Evolutionary conservation across 2,888 invertebrate species (phyloP).

Genomic region (Aspidiotus destructor): DNA sequence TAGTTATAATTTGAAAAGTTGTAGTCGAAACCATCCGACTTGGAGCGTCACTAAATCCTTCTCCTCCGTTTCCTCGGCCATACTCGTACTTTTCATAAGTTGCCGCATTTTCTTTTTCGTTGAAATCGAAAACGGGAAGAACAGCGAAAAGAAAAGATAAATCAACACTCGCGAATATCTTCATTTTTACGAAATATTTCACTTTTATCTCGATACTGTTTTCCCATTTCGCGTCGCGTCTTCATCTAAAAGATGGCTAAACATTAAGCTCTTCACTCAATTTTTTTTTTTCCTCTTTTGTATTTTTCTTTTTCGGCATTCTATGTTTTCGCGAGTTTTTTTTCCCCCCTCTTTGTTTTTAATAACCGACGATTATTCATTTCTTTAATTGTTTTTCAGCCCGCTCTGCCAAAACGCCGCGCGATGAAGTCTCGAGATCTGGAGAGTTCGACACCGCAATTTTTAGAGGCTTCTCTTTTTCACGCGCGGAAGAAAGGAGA

Average conservation of each 20-base stretch:
- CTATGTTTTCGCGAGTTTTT: constrained; percentile 7
- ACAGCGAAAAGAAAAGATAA: too few relatives aligned
- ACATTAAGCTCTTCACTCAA: not conserved
- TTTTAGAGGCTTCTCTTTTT: not conserved
- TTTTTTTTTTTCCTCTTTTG: constrained; percentile 5
- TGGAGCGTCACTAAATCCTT: too few relatives aligned
- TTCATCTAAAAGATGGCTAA: not conserved
- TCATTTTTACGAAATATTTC: too few relatives aligned
- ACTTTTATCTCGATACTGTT: not conserved
- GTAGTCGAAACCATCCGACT: too few relatives aligned
- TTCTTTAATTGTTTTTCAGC: constrained; percentile 27
- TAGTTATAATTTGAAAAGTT: too few relatives aligned
- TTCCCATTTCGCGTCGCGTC: not conserved
- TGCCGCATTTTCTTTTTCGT: too few relatives aligned
- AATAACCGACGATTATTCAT: constrained; percentile 29
- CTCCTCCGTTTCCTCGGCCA: too few relatives aligned
- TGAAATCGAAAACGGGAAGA: too few relatives aligned
- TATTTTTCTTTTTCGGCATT: constrained; percentile 13
- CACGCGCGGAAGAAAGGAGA: constrained; percentile 12
- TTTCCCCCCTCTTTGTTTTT: constrained; percentile 14
- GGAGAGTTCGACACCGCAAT: not conserved
- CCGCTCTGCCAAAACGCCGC: not conserved
- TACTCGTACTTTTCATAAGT: too few relatives aligned
- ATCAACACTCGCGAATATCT: too few relatives aligned
- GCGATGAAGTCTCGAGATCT: not conserved